Percentiles rank a stretch among this genome's conserved stretches.
These are phyloP conservation scores for Gallinago nigripennis DNA, from an alignment of 2,797 vertebrate species.

Conservation along the genomic window DNA sequence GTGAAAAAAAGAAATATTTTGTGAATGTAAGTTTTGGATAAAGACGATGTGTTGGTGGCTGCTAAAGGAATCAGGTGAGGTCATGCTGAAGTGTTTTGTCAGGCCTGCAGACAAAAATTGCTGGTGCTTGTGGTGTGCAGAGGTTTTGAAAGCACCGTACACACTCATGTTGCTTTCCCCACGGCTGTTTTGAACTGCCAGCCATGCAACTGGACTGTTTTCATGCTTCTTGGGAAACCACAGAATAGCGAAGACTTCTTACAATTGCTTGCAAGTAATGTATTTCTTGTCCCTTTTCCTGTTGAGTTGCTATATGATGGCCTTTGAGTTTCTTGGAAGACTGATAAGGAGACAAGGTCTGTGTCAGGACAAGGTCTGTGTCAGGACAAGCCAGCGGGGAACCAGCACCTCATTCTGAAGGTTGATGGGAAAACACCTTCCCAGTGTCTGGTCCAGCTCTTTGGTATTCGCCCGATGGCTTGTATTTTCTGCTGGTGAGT, in stretches of 20 bases:
- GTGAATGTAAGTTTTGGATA: neutral
- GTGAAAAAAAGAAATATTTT: neutral
- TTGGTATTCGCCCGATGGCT: neutral
- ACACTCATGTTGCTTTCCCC: neutral
- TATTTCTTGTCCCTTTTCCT: neutral
- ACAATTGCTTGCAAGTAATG: neutral
- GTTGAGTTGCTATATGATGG: neutral
- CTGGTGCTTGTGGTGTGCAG: neutral
- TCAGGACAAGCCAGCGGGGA: neutral
- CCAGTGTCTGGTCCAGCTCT: neutral
- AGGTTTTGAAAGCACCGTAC: neutral
- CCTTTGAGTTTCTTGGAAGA: neutral
- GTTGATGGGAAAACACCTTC: neutral
- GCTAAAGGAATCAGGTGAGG: neutral
- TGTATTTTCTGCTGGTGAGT: neutral
- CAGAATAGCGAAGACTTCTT: neutral
- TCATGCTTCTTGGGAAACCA: neutral
- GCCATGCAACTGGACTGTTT: neutral
- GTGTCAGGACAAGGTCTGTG: neutral
- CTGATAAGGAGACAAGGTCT: neutral
- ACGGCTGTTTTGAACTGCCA: neutral
- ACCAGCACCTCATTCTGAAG: neutral
- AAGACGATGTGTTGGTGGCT: neutral
- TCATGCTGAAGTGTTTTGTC: neutral
- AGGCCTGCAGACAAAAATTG: neutral